phyloP scores from a whole-genome alignment of 2,888 invertebrate species.

The Anarsia innoxiella region DNA sequence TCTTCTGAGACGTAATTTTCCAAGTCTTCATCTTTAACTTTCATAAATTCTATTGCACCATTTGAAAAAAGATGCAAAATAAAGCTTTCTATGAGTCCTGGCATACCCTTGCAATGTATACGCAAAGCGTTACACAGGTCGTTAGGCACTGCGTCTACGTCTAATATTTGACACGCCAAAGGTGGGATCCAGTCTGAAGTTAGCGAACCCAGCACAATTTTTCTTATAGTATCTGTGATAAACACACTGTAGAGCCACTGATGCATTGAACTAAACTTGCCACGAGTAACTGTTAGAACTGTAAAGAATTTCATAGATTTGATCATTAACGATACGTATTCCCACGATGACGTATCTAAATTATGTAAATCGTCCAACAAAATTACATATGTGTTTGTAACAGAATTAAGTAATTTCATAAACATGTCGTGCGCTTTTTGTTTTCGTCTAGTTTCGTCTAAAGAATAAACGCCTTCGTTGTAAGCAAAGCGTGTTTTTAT shows the following conservation, averaged over 20 bases:
- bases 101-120: slow-evolving; percentile 62
- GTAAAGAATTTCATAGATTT: slow-evolving; percentile 45
- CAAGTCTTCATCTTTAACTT: slow-evolving; percentile 37
- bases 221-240: slow-evolving; percentile 48
- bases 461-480: slow-evolving; percentile 47
- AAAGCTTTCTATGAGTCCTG: slow-evolving; percentile 71
- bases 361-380: slow-evolving; percentile 69
- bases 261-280: slow-evolving; percentile 50
- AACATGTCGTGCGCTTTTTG: slow-evolving; percentile 56
- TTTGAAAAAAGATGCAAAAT: slow-evolving; percentile 67
- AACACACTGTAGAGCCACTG: slow-evolving; percentile 61
- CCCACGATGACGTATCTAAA: slow-evolving; percentile 62
- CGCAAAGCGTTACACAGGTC: slow-evolving; percentile 64
- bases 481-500: slow-evolving; percentile 70
- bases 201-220: slow-evolving; percentile 58
- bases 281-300: slow-evolving; percentile 47
- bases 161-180: slow-evolving; percentile 77
- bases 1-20: slow-evolving; percentile 33
- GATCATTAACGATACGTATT: slow-evolving; percentile 51
- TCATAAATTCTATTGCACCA: slow-evolving; percentile 52
- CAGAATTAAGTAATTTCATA: slow-evolving; percentile 41
- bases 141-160: slow-evolving; percentile 71
- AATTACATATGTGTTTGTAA: slow-evolving; percentile 45
- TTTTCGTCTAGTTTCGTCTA: slow-evolving; percentile 46
- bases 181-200: slow-evolving; percentile 50